Base-by-base conservation (phyloP, 2,113 vertebrate species). In the Tetrax tetrax region DNA sequence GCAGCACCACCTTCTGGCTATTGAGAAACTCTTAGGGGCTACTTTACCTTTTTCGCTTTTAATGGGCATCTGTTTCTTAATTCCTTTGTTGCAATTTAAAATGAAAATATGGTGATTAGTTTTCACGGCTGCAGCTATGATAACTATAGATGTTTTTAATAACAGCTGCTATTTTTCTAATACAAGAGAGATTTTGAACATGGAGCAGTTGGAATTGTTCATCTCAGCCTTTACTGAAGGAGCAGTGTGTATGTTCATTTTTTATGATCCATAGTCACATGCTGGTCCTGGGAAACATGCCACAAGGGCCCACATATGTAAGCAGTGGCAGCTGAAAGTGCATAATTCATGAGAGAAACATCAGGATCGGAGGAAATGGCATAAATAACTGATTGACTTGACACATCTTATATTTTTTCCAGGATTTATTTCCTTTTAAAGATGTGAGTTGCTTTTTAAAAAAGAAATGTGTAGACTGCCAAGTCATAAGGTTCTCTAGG, bases 1-100 rank as follows among this genome's bases (percentile, higher is more conserved):
- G 87, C 70, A 98, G 98, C 96, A 96, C 97, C 98, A 98, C 96
- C 98, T 98, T 97, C 98, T 98, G 98, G 98, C 80, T 89, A 66
- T 13, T 65, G 64, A 61, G 43, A 79, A 95, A 83, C 51, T 86
- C 69, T 35, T 81, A 70, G 69, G 45, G 81, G 72, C 53, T 76
- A 48, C 79, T 70, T 93, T 38, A 91, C 68, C 91, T 91, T 25
- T 80, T 54, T 75, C 3, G 0, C 38, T 72, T 66, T 51, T 57
- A 87, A 68, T 38, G 43, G 47, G 7, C 68, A 61, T 90, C 56
- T 92, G 81, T 45, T 81, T 65, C 87, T 76, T 68, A 88, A 89
- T 75, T 94, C n/a, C 51, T 92, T 60, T 84, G 54, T 87, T 90
- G 68, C 68, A 89, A 86, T 87, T 92, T 69, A 93, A 87, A 84